Evolutionary conservation across 2,888 invertebrate species (phyloP).

Genomic region (Pycnomerus fuliginosus): DNA sequence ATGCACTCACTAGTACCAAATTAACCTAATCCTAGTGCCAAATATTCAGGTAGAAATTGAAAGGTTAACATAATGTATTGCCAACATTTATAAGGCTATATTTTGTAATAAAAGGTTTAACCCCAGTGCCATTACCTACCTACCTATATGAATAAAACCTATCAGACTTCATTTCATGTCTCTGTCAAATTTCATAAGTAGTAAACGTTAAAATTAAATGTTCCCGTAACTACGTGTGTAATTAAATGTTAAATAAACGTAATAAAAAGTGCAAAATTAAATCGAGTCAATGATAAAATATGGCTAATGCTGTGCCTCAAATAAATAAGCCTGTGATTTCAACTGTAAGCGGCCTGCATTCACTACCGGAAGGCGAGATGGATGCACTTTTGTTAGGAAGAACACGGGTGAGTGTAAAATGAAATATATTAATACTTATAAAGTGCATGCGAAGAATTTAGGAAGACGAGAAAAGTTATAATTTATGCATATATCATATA

Average conservation of each 20-base stretch:
- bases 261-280: conserved; percentile 20
- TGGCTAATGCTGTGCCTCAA: conserved; percentile 48
- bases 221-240: conserved; percentile 4
- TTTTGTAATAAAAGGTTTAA: conserved; percentile 18
- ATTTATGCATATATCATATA: too few species aligned
- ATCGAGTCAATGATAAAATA: conserved; percentile 30
- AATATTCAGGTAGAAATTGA: conserved; percentile 9
- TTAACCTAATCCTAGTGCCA: conserved; percentile 20
- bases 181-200: too few species aligned
- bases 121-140: conserved; percentile 21
- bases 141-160: too few species aligned
- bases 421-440: too few species aligned
- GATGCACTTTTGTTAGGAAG: conserved; percentile 74
- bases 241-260: conserved; percentile 10
- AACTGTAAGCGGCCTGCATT: conserved; percentile 53
- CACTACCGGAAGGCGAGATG: conserved; percentile 72
- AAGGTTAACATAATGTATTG: conserved; percentile 4
- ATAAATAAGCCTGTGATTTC: conserved; percentile 63
- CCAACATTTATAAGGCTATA: conserved; percentile 21
- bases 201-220: conserved; percentile 13
- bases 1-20: conserved; percentile 18
- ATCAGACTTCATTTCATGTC: too few species aligned
- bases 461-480: too few species aligned
- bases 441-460: too few species aligned
- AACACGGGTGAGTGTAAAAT: conserved; percentile 68